Base-by-base conservation (phyloP, 2,113 vertebrate genomes). In the Myxocyprinus asiaticus region DNA sequence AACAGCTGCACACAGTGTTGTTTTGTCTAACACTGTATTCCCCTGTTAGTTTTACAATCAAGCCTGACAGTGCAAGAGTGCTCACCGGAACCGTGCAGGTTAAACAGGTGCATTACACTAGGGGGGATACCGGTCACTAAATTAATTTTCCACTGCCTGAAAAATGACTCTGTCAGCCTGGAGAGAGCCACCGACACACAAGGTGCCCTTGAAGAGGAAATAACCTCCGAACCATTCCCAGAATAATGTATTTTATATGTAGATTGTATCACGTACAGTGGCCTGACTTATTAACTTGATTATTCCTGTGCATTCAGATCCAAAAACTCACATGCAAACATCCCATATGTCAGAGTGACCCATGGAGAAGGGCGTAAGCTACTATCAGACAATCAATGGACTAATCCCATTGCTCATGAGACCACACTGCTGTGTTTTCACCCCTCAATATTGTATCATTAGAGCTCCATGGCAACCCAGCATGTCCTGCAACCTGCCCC, bases 161-260 rank as follows among this genome's bases (percentile, higher is more conserved):
- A 85, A 88, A 92, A 92, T 83, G 88, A 88, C 85, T 86, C 84
- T 89, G 90, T 92, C 89, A 91, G 76, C 80, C 75, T 79, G 63
- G 63, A 9, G 86, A 65, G 88, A 77, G 86, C 84, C 83, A 63
- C 76, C 80, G 78, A 82, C 87, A 85, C 87, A 87, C 73, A 90
- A 91, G 88, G 91, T 90, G 89, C 86, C 90, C 88, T 91, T 91
- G 44, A 73, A 63, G 68, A 62, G 63, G 17, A 63, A 81, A 78
- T 78, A 75, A 78, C 81, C 72, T 50, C 12, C 2, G 45, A 82
- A 76, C 76, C 47, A 33, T 33, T 33, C 22, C 22, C 22, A 33
- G 22, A 33, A 33, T 48, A 74, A 48, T 61, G 22, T 0, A 8
- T 73, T 56, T 73, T 22, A 47, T 45, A 5, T 22, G 71, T 22